Evolutionary conservation across 1,140 invertebrate genomes (phyloP).

Genomic region (Mamestra configurata): DNA sequence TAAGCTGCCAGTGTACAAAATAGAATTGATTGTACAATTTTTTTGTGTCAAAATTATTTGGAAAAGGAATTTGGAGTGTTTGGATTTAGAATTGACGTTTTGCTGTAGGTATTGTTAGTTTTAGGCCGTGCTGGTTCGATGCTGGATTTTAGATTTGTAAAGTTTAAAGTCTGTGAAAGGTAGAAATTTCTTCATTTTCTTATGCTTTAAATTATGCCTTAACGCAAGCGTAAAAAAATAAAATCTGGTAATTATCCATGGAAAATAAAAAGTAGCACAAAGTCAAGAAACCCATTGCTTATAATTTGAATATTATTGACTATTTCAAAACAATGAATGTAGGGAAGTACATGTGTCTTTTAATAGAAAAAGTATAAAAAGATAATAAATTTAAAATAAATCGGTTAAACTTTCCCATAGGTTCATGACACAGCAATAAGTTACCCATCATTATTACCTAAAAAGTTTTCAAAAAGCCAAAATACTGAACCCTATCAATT

Average conservation of each 20-base stretch:
- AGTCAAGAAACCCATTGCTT: too few relatives aligned
- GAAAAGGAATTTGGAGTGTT: slow-evolving; percentile 68
- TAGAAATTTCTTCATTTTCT: too few relatives aligned
- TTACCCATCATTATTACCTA: slow-evolving; percentile 49
- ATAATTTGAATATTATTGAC: too few relatives aligned
- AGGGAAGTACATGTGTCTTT: too few relatives aligned
- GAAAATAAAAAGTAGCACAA: too few relatives aligned
- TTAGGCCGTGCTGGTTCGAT: neutral
- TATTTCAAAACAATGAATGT: too few relatives aligned
- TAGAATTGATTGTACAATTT: slow-evolving; percentile 71
- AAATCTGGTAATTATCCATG: too few relatives aligned
- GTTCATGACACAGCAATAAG: slow-evolving; percentile 57
- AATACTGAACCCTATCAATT: slow-evolving; percentile 64
- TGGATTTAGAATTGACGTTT: slow-evolving; percentile 53
- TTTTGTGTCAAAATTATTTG: slow-evolving; percentile 61
- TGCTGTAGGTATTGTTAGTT: slow-evolving; percentile 43
- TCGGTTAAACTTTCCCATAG: slow-evolving; percentile 59
- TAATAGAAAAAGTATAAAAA: too few relatives aligned
- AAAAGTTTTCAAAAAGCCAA: slow-evolving; percentile 55
- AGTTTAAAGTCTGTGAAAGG: too few relatives aligned
- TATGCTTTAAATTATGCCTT: too few relatives aligned
- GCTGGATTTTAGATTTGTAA: neutral
- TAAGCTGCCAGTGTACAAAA: slow-evolving; percentile 83
- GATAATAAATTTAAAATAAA: too few relatives aligned
- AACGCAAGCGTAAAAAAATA: too few relatives aligned